Percentiles rank a stretch among this genome's conserved stretches.
These are phyloP conservation scores for Pteruthius melanotis DNA, from an alignment of 2,113 vertebrate genomes.

Conservation along the genomic window DNA sequence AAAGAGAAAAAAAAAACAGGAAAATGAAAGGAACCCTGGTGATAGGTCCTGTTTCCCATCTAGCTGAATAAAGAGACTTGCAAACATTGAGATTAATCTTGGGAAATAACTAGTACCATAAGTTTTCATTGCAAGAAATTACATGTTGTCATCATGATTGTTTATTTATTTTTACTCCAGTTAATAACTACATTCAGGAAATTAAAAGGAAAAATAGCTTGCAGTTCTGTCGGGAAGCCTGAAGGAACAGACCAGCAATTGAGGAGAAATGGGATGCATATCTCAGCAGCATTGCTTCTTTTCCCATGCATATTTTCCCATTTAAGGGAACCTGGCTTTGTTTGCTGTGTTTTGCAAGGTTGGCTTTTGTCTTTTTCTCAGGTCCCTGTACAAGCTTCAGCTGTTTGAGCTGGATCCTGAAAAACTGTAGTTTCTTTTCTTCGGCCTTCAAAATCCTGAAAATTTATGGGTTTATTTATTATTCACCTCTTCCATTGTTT, in stretches of 20 bases:
- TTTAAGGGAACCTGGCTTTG: neutral
- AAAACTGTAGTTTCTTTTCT: neutral
- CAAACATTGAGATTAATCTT: constrained; percentile 23
- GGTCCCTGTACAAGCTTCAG: neutral
- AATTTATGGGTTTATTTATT: neutral
- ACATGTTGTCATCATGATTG: neutral
- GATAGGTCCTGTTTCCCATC: neutral
- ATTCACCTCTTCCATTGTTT: neutral
- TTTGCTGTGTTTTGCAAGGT: neutral
- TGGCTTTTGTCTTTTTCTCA: neutral
- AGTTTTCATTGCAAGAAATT: constrained; percentile 37
- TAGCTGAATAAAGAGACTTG: neutral
- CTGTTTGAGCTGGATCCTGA: neutral
- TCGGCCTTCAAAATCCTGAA: neutral
- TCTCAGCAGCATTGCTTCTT: neutral
- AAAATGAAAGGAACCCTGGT: constrained; percentile 16
- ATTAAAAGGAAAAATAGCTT: constrained; percentile 8
- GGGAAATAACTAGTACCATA: neutral
- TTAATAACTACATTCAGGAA: constrained; percentile 12
- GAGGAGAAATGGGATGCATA: neutral
- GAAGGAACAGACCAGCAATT: neutral
- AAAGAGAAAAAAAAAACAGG: neutral
- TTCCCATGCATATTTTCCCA: neutral
- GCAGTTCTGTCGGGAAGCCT: neutral
- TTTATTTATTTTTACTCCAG: constrained; percentile 31